A percentile compares a stretch with the other conserved stretches of the same genome.
These are phyloP conservation scores for Aphelinus certus DNA, from an alignment of 1,140 invertebrate genomes.

Conservation along the genomic window DNA sequence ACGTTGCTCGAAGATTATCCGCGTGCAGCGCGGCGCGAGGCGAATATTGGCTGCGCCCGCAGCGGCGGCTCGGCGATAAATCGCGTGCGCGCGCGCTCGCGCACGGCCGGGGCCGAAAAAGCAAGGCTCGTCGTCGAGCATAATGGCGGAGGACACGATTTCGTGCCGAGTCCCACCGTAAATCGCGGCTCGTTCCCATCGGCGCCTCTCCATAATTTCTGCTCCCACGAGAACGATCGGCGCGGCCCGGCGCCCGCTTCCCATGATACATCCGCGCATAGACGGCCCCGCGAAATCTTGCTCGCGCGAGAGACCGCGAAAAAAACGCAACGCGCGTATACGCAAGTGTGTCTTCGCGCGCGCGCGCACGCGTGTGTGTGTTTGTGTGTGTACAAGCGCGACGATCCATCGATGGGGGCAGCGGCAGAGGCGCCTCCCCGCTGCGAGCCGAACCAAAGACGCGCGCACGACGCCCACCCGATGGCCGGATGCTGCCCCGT, in stretches of 20 bases:
- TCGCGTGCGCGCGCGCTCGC: background rate
- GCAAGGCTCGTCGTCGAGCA: background rate
- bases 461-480: constrained; percentile 12
- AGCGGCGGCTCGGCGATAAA: background rate
- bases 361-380: background rate
- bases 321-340: background rate
- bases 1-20: too few relatives aligned
- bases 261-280: background rate
- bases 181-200: background rate
- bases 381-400: background rate
- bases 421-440: background rate
- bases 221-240: constrained; percentile 5
- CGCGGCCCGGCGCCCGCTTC: background rate
- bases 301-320: background rate
- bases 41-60: constrained; percentile 30
- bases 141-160: constrained; percentile 19
- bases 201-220: background rate
- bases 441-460: background rate
- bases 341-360: background rate
- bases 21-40: too few relatives aligned
- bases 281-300: background rate
- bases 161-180: constrained; percentile 19
- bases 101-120: constrained; percentile 17
- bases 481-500: background rate
- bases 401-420: constrained; percentile 7